phyloP scores from a whole-genome alignment of 2,797 vertebrate species.

The Bufotes viridis region DNA sequence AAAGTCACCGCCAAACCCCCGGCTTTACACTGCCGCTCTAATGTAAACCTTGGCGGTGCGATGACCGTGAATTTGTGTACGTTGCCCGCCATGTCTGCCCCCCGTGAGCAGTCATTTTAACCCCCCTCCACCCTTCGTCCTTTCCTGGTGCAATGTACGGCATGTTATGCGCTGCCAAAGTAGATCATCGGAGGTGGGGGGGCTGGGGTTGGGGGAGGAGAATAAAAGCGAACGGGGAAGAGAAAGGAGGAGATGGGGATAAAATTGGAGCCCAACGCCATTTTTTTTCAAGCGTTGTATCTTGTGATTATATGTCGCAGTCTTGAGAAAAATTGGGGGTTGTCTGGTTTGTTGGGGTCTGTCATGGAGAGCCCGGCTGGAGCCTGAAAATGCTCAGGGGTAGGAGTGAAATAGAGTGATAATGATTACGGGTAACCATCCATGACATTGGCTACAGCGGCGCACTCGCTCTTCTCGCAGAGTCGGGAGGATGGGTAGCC shows the following conservation, averaged over 20 bases:
- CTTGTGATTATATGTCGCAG: constrained; percentile 32
- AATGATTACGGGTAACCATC: constrained; percentile 84
- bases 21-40: constrained; percentile 32
- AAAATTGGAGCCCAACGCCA: constrained; percentile 69
- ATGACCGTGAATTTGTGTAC: constrained; percentile 35
- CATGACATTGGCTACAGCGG: constrained; percentile 78
- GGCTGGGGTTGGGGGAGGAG: constrained; percentile 64
- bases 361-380: constrained; percentile 3
- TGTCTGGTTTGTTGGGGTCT: neutral
- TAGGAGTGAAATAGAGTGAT: constrained; percentile 74
- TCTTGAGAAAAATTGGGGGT: constrained; percentile 7
- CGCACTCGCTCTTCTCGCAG: constrained; percentile 19
- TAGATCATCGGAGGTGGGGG: constrained; percentile 67
- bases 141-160: constrained; percentile 55
- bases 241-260: constrained; percentile 58
- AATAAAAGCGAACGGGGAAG: constrained; percentile 54
- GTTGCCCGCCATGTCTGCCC: constrained; percentile 43
- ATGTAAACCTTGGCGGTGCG: neutral
- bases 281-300: constrained; percentile 70
- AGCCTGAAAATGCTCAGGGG: constrained; percentile 46
- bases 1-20: constrained; percentile 52
- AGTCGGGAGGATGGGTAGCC: neutral
- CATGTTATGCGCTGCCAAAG: constrained; percentile 46
- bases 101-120: constrained; percentile 24
- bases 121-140: constrained; percentile 43